Base-by-base conservation (phyloP, 2,113 vertebrate genomes). In the Podarcis muralis region DNA sequence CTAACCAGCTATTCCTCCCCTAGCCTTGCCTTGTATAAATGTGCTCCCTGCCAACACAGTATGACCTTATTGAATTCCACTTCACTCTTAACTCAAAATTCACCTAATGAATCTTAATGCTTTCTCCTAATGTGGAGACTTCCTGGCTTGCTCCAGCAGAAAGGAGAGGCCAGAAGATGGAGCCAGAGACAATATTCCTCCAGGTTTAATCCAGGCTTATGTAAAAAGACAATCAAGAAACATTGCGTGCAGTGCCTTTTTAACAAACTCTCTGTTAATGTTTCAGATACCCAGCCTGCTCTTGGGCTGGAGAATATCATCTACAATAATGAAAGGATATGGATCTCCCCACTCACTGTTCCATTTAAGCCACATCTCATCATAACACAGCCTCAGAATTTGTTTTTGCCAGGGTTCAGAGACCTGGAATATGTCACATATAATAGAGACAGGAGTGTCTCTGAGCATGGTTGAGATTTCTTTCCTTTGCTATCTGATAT, bases 81-180 rank as follows among this genome's bases (percentile, higher is more conserved):
- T 74, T 68, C 8, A 12, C 12, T 27, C 15, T 4, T 57, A 48
- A 22, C 40, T 87, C 65, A 71, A 13, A 57, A 78, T 79, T 53
- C 37, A 48, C 59, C 37, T 78, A 59, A 15, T 23, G 59, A 15
- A 48, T 48, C 5, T 57, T 62, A 35, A 3, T n/a, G 32, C 22
- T 74, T 84, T 77, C 59, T 77, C n/a, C 40, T 25, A 68, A 53
- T 37, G 65, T 4, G 9, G 40, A 59, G 13, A 69, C 0, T 0
- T 6, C 32, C 76, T 72, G 0, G 0, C 81, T 68, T 1, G 16
- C 74, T 90, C 76, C 87, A 69, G 15, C 0, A 7, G 20, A 9
- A 62, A 89, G 43, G 0, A 2, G 84, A 92, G 62, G 75, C 80
- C 32, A 83, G 93, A 95, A 95, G 94, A 90, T 88, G 89, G 94